Conservation (phyloP, 2,888 invertebrate species). For the Macrophya annulata region DNA sequence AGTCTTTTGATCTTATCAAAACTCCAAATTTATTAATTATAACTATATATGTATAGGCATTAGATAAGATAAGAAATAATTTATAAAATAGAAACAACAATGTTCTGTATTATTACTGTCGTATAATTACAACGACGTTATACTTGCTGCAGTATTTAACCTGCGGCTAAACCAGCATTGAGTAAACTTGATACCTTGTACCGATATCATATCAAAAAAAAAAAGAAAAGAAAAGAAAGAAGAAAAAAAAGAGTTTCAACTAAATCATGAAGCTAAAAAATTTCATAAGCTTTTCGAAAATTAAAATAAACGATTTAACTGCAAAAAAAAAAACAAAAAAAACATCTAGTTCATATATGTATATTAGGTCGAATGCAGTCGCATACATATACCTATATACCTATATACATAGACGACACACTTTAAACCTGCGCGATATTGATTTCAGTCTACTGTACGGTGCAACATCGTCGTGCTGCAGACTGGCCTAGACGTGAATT, state of each 20-base stretch:
- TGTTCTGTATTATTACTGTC: not conserved
- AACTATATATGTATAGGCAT: too few species aligned
- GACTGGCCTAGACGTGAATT: constrained; percentile 10
- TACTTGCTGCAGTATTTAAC: not conserved
- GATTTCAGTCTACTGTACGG: constrained; percentile 20
- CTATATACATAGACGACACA: not conserved
- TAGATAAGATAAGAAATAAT: not conserved
- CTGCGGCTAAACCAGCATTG: constrained; percentile 10
- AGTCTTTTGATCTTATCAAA: too few species aligned
- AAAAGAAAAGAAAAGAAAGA: too few species aligned
- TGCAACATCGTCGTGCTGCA: constrained; percentile 14
- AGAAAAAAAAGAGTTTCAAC: not conserved
- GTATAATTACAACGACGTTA: not conserved
- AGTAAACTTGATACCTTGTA: not conserved
- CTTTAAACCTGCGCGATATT: not conserved
- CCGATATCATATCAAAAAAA: not conserved
- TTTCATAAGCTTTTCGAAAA: not conserved
- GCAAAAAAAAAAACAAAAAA: not conserved
- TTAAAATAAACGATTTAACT: not conserved
- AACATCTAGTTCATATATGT: too few species aligned
- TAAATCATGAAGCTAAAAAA: not conserved
- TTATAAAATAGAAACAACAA: not conserved
- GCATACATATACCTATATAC: not conserved
- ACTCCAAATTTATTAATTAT: too few species aligned
- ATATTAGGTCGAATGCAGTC: not conserved